Base-by-base conservation (phyloP, 2,113 vertebrate species). In the Paradisaea rubra region DNA sequence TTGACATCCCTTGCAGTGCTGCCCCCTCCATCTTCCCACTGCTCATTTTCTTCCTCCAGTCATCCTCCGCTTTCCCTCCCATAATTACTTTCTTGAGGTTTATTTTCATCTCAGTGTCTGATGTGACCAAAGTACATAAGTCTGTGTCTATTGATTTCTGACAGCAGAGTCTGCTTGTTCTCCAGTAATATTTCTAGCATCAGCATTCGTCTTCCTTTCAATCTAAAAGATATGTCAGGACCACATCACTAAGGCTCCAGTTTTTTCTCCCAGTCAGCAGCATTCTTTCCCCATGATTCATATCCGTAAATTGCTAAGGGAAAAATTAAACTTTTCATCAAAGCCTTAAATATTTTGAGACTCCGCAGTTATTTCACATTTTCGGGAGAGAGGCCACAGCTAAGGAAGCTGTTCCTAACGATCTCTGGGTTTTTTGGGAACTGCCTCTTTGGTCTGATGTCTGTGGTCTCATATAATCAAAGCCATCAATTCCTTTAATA, bases 201-300 rank as follows among this genome's bases (percentile, higher is more conserved):
- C 94, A 96, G 94, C 96, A 91, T 94, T 96, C 77, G 56, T 96
- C 91, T 95, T 96, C 86, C 94, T 86, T 95, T 94, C 92, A 63
- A 65, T 81, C 86, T 93, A 60, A 94, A 70, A 87, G 95, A 84
- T 94, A 86, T 74, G 89, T 93, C 95, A 91, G 95, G 57, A 88
- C 86, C 88, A 90, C 88, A 96, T 93, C 91, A 91, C 83, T 52
- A 3, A 89, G 42, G 41, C 81, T 91, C 91, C 73, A 44, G 30
- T 16, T 91, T 96, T 95, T 95, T 68, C 72, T 86, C 76, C 44
- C 41, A 21, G 86, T 96, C 95, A 95, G 96, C 96, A 96, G 69
- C 92, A 87, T 96, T 96, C 86, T 71, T 94, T 65, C 61, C 60
- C 31, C 41, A 27, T 96, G 92, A 93, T 96, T 96, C 94, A 89